phyloP scores from a whole-genome alignment of 2,888 invertebrate species.

The Podabrus alpinus region DNA sequence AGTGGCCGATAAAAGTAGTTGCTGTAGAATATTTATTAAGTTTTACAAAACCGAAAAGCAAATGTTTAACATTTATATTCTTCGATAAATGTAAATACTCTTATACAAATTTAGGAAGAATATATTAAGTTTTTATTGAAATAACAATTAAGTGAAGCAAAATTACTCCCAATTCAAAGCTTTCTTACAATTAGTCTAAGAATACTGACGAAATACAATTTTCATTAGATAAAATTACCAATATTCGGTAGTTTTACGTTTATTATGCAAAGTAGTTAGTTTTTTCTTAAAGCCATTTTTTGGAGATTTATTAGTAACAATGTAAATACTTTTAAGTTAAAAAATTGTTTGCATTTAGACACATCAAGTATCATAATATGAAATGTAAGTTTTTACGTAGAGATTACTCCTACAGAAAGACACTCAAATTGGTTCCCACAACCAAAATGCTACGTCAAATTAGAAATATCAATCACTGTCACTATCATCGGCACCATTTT shows the following conservation, averaged over 20 bases:
- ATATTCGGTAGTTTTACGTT: not conserved
- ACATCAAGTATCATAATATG: not conserved
- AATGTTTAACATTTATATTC: not conserved
- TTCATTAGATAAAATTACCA: not conserved
- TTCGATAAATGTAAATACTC: not conserved
- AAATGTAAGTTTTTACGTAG: not conserved
- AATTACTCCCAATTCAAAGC: not conserved
- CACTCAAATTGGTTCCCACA: not conserved
- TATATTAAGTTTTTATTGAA: not conserved
- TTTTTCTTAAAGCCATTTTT: not conserved
- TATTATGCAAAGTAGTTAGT: not conserved
- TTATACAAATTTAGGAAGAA: not conserved
- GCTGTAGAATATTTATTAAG: not conserved
- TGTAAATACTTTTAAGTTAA: not conserved
- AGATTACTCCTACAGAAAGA: not conserved
- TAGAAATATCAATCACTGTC: conserved; percentile 49
- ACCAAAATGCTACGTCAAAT: not conserved
- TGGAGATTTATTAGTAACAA: not conserved
- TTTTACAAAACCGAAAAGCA: not conserved
- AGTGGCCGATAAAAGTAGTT: not conserved
- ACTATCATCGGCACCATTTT: conserved; percentile 43
- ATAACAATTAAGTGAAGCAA: not conserved
- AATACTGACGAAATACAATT: not conserved
- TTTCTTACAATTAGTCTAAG: not conserved
- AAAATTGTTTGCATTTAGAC: not conserved